Conservation (phyloP, 2,888 invertebrate genomes). For the Andrena haemorrhoa region DNA sequence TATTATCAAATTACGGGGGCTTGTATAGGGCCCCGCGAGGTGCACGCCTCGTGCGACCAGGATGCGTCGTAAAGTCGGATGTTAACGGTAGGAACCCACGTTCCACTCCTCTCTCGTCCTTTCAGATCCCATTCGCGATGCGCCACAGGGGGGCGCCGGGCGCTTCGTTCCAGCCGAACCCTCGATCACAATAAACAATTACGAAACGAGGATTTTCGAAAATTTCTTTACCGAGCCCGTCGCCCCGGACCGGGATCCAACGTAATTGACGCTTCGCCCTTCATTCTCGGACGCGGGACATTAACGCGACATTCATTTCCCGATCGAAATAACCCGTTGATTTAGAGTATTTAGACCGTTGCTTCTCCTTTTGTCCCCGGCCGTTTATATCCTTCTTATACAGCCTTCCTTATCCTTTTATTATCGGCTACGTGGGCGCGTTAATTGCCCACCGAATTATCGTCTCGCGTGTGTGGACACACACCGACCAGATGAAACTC, state of each 20-base stretch:
- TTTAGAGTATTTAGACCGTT: slow-evolving; percentile 16
- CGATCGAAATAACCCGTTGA: slow-evolving; percentile 23
- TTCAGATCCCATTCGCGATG: slow-evolving; percentile 73
- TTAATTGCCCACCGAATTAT: slow-evolving; percentile 28
- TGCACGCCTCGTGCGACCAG: slow-evolving; percentile 74
- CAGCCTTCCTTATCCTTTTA: too few relatives aligned
- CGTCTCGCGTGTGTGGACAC: neutral
- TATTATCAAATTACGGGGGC: slow-evolving; percentile 81
- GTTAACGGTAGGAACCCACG: slow-evolving; percentile 77
- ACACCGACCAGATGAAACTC: slow-evolving; percentile 5
- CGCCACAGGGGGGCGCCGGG: slow-evolving; percentile 68
- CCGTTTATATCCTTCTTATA: too few relatives aligned
- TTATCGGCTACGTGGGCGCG: neutral
- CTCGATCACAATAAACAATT: slow-evolving; percentile 66
- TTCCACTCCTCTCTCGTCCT: slow-evolving; percentile 66
- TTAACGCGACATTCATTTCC: slow-evolving; percentile 40
- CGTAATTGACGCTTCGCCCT: slow-evolving; percentile 46
- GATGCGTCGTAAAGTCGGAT: slow-evolving; percentile 77
- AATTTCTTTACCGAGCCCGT: slow-evolving; percentile 43
- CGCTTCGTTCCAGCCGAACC: slow-evolving; percentile 59
- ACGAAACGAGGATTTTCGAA: slow-evolving; percentile 64
- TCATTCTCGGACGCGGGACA: slow-evolving; percentile 15
- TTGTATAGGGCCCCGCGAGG: slow-evolving; percentile 68
- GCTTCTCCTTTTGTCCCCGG: neutral
- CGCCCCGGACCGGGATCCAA: slow-evolving; percentile 44